Conservation (phyloP, 2,113 vertebrate genomes). For the Calyptomena viridis region DNA sequence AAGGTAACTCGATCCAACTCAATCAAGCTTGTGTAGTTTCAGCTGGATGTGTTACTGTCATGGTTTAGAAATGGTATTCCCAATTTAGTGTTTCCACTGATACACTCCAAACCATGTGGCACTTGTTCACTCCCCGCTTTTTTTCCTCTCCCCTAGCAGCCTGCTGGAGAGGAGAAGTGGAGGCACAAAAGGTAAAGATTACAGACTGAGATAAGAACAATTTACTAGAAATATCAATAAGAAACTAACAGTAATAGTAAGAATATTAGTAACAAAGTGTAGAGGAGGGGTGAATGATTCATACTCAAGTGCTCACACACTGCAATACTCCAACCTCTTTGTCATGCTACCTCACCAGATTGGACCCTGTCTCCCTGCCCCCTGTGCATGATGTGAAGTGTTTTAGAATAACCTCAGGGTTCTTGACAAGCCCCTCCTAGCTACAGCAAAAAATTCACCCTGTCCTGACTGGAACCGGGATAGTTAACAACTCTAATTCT, state of each 20-base stretch:
- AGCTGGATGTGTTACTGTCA: too few species aligned
- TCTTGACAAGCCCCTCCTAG: not conserved
- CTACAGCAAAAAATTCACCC: not conserved
- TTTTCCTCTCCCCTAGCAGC: not conserved
- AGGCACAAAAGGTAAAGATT: not conserved
- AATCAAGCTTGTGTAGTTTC: not conserved
- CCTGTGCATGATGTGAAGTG: not conserved
- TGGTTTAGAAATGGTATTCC: too few species aligned
- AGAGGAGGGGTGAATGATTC: not conserved
- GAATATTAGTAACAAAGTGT: not conserved
- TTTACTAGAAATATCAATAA: not conserved
- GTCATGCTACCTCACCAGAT: not conserved
- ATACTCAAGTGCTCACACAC: not conserved
- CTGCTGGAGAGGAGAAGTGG: not conserved
- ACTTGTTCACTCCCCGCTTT: accelerated
- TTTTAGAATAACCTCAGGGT: accelerated
- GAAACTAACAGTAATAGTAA: not conserved
- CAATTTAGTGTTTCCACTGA: not conserved
- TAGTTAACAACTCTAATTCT: not conserved
- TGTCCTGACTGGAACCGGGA: not conserved
- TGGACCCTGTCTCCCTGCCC: accelerated
- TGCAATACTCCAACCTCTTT: not conserved
- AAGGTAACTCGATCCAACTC: not conserved
- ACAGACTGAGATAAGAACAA: not conserved
- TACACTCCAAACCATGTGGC: not conserved